These are phyloP conservation scores for Tiliqua scincoides DNA, from an alignment of 2,113 vertebrate genomes.

Conservation along the genomic window DNA sequence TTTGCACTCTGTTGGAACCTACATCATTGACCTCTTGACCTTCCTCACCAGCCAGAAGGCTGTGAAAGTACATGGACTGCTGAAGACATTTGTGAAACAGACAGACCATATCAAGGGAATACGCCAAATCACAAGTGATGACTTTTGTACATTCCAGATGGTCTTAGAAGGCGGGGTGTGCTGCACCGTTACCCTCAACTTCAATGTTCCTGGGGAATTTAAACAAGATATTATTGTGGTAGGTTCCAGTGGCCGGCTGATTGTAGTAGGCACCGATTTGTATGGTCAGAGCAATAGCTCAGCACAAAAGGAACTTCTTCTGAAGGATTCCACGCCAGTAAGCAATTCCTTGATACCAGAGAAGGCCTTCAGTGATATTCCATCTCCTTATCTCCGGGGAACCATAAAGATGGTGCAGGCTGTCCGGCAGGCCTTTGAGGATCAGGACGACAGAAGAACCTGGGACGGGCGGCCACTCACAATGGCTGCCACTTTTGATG, in stretches of 20 bases:
- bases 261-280: constrained; percentile 88
- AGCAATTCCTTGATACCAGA: constrained; percentile 91
- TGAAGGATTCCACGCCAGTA: constrained; percentile 89
- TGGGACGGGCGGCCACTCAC: constrained; percentile 96
- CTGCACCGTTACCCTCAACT: constrained; percentile 97
- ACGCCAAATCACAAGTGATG: constrained; percentile 97
- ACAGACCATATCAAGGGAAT: constrained; percentile 96
- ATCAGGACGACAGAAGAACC: constrained; percentile 94
- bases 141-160: constrained; percentile 99
- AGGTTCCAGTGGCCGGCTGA: constrained; percentile 87
- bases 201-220: constrained; percentile 95
- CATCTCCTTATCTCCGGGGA: constrained; percentile 91
- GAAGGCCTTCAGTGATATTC: constrained; percentile 96
- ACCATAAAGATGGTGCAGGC: constrained; percentile 98
- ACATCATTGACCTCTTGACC: constrained; percentile 96
- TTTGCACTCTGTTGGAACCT: constrained; percentile 96
- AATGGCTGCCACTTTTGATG: constrained; percentile 98
- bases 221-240: constrained; percentile 94
- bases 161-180: constrained; percentile 93
- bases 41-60: constrained; percentile 95
- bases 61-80: constrained; percentile 91
- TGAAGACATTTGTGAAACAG: constrained; percentile 98
- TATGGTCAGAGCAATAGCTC: constrained; percentile 92
- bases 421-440: constrained; percentile 93
- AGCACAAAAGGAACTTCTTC: constrained; percentile 84